Base-by-base conservation (phyloP, 1,140 invertebrate genomes). In the Dryas iulia region DNA sequence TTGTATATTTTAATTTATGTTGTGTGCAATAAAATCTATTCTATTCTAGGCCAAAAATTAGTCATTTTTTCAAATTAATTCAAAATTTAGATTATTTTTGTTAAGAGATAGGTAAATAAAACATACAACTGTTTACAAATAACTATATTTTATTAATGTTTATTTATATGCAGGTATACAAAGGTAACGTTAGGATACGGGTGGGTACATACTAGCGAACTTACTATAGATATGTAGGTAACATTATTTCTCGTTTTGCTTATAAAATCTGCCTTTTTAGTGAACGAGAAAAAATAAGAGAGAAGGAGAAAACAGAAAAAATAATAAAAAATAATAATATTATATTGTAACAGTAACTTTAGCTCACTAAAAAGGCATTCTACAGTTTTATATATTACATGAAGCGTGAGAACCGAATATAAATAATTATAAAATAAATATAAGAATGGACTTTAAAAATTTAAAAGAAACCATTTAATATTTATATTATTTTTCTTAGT, bases 101-200 rank as follows among this genome's bases (percentile, higher is more conserved):
- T 59, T 21, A 25, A 56, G 6, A 12, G 0, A 54, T 3, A 10
- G 2, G 31, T 24, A 74, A 80, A 82, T 82, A 69, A 86, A 70
- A 78, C 33, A 57, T 30, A 39, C 1, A 47, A 3, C 8, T 47
- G 39, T 28, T 52, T 83, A 85, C 81, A 82, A 86, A 87, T 83
- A 78, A 83, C 82, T 87, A 86, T 83, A 47, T 47, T 47, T 35
- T 47, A 21, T 47, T 47, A 81, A 68, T 77, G 76, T 84, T 86
- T 82, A 81, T 86, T 87, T 82, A 81, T 82, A 79, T 73, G 79
- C 70, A 81, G 77, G 79, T 82, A 79, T 87, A 88, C 80, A 84
- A 80, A 82, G 78, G 73, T 82, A 81, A 78, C 77, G 74, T 69
- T 76, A 78, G 77, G 76, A 77, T 79, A 79, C 31, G 76, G 72